Conservation (phyloP, 2,888 invertebrate species). For the Drosophila sordidapex region DNA sequence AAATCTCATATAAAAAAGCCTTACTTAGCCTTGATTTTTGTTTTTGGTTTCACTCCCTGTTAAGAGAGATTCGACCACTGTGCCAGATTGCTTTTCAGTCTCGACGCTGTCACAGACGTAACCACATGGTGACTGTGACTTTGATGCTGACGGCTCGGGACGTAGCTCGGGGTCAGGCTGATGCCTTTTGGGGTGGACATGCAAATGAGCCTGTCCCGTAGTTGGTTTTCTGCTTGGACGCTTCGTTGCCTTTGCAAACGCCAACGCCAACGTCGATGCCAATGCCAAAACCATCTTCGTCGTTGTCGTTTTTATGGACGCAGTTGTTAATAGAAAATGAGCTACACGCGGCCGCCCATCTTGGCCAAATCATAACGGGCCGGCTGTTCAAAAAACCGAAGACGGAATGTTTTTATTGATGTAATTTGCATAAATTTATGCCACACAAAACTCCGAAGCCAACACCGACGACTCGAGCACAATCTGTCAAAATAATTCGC, state of each 20-base stretch:
- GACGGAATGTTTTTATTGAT: slow-evolving; percentile 81
- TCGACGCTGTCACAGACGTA: slow-evolving; percentile 75
- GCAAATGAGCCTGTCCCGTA: slow-evolving; percentile 79
- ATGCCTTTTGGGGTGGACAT: slow-evolving; percentile 58
- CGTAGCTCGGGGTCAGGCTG: slow-evolving; percentile 39
- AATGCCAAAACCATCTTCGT: slow-evolving; percentile 15
- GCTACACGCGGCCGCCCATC: slow-evolving; percentile 71
- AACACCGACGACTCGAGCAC: slow-evolving; percentile 14
- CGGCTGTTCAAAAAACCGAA: slow-evolving; percentile 56
- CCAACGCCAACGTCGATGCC: slow-evolving; percentile 14
- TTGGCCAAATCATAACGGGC: slow-evolving; percentile 74
- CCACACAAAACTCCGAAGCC: slow-evolving; percentile 31
- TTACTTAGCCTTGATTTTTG: not conserved
- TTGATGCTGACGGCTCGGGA: slow-evolving; percentile 50
- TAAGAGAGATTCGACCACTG: slow-evolving; percentile 47
- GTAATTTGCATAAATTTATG: slow-evolving; percentile 82
- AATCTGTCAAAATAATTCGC: slow-evolving; percentile 58
- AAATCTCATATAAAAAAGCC: not conserved
- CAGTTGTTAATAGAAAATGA: slow-evolving; percentile 82
- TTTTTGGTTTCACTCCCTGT: not conserved
- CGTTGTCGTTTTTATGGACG: slow-evolving; percentile 73
- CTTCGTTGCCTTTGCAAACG: slow-evolving; percentile 72
- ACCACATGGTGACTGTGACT: slow-evolving; percentile 75
- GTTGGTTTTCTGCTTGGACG: slow-evolving; percentile 80
- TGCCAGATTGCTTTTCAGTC: slow-evolving; percentile 51